These are phyloP conservation scores for Gryon sp. DNA, from an alignment of 1,140 invertebrate species.

Conservation along the genomic window DNA sequence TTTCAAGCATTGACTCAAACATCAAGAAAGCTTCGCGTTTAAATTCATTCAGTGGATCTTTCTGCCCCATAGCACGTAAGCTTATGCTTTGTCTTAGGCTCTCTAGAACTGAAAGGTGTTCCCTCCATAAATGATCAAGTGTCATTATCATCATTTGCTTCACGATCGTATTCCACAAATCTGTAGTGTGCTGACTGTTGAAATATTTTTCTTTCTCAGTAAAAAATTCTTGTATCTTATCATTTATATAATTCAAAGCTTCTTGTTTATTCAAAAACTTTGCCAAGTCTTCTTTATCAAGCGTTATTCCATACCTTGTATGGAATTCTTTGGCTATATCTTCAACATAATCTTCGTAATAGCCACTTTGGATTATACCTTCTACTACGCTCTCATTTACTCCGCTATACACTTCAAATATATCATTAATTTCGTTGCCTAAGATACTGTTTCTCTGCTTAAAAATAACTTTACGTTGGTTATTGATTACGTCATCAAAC, in stretches of 20 bases:
- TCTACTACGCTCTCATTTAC: constrained; percentile 41
- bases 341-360: constrained; percentile 42
- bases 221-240: constrained; percentile 37
- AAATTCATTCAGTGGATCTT: constrained; percentile 32
- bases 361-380: constrained; percentile 42
- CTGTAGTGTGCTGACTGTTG: constrained; percentile 33
- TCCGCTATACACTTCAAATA: constrained; percentile 39
- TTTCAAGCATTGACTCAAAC: constrained; percentile 25
- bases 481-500: constrained; percentile 40
- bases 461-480: constrained; percentile 44
- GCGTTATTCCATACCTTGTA: constrained; percentile 44
- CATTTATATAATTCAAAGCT: constrained; percentile 43
- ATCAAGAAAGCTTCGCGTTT: constrained; percentile 26
- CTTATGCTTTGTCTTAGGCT: constrained; percentile 24
- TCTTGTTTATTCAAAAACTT: constrained; percentile 42
- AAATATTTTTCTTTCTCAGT: constrained; percentile 36
- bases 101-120: constrained; percentile 17
- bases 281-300: constrained; percentile 39
- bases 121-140: constrained; percentile 27
- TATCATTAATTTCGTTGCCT: constrained; percentile 40
- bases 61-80: constrained; percentile 21
- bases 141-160: constrained; percentile 28
- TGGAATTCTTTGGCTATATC: constrained; percentile 44
- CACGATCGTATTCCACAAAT: constrained; percentile 33
- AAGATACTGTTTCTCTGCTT: constrained; percentile 45